A percentile compares a stretch with the other conserved stretches of the same genome.
phyloP scores from a whole-genome alignment of 1,140 invertebrate genomes.

The Lucilia cuprina region DNA sequence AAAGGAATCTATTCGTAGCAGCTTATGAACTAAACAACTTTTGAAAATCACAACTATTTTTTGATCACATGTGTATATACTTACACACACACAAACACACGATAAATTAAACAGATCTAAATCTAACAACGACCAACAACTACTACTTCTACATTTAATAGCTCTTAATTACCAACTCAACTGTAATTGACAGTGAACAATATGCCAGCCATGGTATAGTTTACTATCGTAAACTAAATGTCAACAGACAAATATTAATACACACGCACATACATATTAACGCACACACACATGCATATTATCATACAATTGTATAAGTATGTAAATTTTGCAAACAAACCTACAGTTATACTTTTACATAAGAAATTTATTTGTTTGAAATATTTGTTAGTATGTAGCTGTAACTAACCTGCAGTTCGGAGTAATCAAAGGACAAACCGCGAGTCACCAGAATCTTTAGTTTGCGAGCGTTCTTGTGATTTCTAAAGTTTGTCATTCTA shows the following conservation, averaged over 20 bases:
- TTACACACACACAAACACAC: background rate
- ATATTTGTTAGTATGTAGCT: background rate
- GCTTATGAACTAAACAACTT: no score
- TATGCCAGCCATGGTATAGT: conserved; percentile 15
- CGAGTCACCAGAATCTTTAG: no score
- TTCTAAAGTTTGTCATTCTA: no score
- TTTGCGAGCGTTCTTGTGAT: no score
- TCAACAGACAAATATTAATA: background rate
- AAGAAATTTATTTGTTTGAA: background rate
- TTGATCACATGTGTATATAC: no score
- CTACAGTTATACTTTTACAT: background rate
- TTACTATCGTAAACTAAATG: conserved; percentile 3
- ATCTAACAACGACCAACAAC: background rate
- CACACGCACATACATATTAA: background rate
- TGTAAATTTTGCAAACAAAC: background rate
- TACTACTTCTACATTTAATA: conserved; percentile 26
- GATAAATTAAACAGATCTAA: background rate
- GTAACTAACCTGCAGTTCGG: no score
- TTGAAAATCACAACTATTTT: no score
- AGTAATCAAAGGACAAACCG: no score
- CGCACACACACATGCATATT: background rate
- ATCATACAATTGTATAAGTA: background rate
- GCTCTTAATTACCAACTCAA: conserved; percentile 33
- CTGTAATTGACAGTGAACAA: conserved; percentile 35
- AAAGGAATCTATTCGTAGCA: no score